A percentile compares a stretch with the other conserved stretches of the same genome.
Conservation (phyloP, 2,797 vertebrate species). For the Toxotes lorentzi region DNA sequence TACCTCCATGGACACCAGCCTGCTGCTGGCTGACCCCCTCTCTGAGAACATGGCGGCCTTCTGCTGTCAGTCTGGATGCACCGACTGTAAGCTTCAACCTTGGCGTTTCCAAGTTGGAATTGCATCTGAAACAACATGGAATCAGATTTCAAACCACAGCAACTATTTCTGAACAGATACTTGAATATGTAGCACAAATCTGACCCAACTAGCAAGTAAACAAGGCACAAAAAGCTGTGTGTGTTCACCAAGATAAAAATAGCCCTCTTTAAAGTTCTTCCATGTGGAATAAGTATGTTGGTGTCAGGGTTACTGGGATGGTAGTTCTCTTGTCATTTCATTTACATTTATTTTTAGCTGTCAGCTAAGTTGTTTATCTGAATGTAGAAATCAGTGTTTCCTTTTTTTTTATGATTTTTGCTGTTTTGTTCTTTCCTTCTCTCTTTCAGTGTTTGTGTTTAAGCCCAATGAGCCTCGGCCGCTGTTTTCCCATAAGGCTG, state of each 20-base stretch:
- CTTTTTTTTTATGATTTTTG: not conserved
- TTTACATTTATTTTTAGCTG: not conserved
- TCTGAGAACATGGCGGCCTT: slow-evolving; percentile 93
- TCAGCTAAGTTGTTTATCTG: not conserved
- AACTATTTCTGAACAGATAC: not conserved
- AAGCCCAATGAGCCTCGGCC: slow-evolving; percentile 92
- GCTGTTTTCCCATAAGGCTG: slow-evolving; percentile 90
- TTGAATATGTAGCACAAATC: not conserved
- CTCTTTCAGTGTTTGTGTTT: slow-evolving; percentile 92
- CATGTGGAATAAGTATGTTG: not conserved
- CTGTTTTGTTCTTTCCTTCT: not conserved
- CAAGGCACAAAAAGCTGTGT: too few species aligned
- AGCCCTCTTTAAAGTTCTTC: not conserved
- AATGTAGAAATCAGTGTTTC: not conserved
- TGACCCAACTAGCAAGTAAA: not conserved
- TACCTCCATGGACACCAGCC: slow-evolving; percentile 85
- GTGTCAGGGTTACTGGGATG: not conserved
- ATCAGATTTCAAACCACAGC: not conserved
- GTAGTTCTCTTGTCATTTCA: too few species aligned
- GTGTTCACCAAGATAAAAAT: too few species aligned
- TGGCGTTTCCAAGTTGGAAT: not conserved
- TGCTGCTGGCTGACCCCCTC: slow-evolving; percentile 89
- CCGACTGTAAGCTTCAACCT: slow-evolving; percentile 87
- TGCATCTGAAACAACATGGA: not conserved
- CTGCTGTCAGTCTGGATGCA: slow-evolving; percentile 80